Evolutionary conservation across 2,797 vertebrate genomes (phyloP).

Genomic region (Phrynocephalus guinanensis): DNA sequence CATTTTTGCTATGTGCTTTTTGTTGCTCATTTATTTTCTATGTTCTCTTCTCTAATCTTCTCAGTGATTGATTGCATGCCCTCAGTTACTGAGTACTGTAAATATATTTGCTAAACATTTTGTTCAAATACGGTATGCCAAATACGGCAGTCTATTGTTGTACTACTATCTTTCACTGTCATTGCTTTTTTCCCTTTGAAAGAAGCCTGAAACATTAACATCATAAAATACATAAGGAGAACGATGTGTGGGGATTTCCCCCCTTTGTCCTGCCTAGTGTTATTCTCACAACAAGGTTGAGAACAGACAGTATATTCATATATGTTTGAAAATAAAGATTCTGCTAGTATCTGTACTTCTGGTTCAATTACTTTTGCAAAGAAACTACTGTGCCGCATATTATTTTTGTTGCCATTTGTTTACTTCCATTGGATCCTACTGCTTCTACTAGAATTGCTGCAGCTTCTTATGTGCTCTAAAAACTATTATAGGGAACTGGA

Average conservation of each 20-base stretch:
- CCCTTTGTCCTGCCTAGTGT: not conserved
- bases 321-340: not conserved
- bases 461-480: not conserved
- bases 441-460: not conserved
- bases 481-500: too few relatives aligned
- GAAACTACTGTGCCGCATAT: not conserved
- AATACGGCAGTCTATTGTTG: too few relatives aligned
- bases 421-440: too few relatives aligned
- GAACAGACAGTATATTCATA: not conserved
- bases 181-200: not conserved
- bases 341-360: not conserved
- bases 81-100: not conserved
- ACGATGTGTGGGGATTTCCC: not conserved
- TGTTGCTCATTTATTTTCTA: constrained; percentile 28
- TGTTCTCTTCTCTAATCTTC: constrained; percentile 31
- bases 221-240: not conserved
- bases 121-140: not conserved
- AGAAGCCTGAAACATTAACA: not conserved
- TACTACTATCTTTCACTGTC: not conserved
- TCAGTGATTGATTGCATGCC: not conserved
- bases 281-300: not conserved
- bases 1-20: constrained; percentile 38
- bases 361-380: not conserved
- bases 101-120: not conserved
- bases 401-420: not conserved